phyloP scores from a whole-genome alignment of 2,888 invertebrate species.

The Saturnia japonica region DNA sequence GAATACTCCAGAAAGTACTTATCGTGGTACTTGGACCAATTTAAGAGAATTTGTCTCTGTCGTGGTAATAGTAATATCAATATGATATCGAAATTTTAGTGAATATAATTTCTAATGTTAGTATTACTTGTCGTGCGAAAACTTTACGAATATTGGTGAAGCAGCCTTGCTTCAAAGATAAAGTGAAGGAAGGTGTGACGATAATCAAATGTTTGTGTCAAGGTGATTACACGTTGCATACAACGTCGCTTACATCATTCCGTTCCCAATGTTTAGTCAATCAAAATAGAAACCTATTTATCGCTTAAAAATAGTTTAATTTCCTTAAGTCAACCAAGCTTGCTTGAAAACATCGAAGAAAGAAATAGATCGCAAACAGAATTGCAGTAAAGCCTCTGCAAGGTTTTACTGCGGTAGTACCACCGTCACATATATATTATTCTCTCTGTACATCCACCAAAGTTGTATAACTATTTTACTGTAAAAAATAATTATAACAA shows the following conservation, averaged over 20 bases:
- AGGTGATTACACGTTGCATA: not conserved
- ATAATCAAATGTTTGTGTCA: constrained; percentile 4
- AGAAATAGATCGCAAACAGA: no score
- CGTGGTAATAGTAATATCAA: not conserved
- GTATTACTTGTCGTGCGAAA: not conserved
- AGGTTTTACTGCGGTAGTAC: no score
- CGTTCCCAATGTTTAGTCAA: not conserved
- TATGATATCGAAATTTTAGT: not conserved
- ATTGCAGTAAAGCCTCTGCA: no score
- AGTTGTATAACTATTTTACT: not conserved
- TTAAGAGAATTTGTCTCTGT: no score
- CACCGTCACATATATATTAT: no score
- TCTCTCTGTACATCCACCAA: no score
- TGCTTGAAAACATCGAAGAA: no score
- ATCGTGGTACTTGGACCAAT: no score
- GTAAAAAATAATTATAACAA: no score
- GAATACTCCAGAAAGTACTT: no score
- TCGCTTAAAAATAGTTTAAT: not conserved
- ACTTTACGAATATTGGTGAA: not conserved
- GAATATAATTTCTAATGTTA: not conserved
- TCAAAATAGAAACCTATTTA: not conserved
- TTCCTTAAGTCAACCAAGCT: no score
- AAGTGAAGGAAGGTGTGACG: constrained; percentile 9
- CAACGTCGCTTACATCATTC: not conserved
- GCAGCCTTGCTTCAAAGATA: constrained; percentile 3